Evolutionary conservation across 2,797 vertebrate genomes (phyloP).

Genomic region (Crenichthys baileyi): DNA sequence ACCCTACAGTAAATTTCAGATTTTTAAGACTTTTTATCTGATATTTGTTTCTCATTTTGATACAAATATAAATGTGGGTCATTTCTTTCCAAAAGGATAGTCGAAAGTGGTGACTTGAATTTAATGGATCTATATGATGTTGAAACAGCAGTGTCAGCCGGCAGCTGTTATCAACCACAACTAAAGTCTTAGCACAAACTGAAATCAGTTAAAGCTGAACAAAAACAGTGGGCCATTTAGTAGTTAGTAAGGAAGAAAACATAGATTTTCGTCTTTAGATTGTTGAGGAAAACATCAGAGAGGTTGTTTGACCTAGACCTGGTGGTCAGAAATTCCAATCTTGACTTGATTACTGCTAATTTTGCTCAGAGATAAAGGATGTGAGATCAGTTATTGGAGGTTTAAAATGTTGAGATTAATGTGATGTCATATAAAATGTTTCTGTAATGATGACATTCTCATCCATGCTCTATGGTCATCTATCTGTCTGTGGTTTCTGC

Average conservation of each 20-base stretch:
- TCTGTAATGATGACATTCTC: slow-evolving; percentile 3
- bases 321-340: neutral
- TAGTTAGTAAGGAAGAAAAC: neutral
- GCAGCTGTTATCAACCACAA: neutral
- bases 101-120: neutral
- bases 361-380: slow-evolving; percentile 11
- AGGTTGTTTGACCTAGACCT: neutral
- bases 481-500: slow-evolving; percentile 1
- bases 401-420: neutral
- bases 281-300: slow-evolving; percentile 10
- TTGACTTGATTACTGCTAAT: slow-evolving; percentile 8
- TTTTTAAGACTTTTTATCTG: slow-evolving; percentile 12
- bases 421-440: slow-evolving; percentile 4
- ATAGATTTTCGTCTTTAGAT: neutral
- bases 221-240: neutral
- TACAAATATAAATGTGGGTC: neutral
- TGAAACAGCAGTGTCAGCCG: neutral
- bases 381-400: neutral
- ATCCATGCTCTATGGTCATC: slow-evolving; percentile 17
- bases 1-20: neutral
- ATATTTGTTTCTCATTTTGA: neutral
- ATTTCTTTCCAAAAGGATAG: neutral
- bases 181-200: neutral
- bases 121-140: neutral
- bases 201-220: neutral